These are phyloP conservation scores for Ailurus styani DNA, from an alignment of 2,113 vertebrate genomes.

Conservation along the genomic window DNA sequence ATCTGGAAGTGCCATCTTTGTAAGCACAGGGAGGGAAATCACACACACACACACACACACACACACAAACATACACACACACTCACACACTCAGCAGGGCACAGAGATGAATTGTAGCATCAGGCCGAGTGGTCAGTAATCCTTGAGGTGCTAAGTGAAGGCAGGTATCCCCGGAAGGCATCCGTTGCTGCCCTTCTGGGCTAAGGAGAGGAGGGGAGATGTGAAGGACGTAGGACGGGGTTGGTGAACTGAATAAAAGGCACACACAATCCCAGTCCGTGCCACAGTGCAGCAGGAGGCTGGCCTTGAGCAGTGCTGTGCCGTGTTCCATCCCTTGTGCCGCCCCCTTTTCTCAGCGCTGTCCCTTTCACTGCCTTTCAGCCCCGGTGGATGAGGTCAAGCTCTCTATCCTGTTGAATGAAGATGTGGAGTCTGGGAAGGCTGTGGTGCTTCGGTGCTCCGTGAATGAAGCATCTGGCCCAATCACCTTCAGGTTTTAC, in stretches of 20 bases:
- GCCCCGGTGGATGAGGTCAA: slow-evolving; percentile 43
- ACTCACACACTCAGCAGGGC: not conserved
- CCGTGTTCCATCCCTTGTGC: fast-evolving
- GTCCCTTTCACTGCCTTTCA: slow-evolving; percentile 38
- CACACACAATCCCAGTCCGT: not conserved
- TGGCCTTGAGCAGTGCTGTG: not conserved
- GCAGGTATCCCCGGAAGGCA: not conserved
- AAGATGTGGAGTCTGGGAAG: slow-evolving; percentile 47
- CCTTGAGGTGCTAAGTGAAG: not conserved
- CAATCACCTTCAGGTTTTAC: slow-evolving; percentile 67
- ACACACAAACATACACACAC: not conserved
- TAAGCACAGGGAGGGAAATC: not conserved
- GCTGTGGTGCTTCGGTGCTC: slow-evolving; percentile 33
- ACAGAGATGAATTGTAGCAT: not conserved
- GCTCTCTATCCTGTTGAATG: not conserved
- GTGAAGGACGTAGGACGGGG: not conserved
- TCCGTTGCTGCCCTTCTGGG: not conserved
- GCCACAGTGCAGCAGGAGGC: not conserved
- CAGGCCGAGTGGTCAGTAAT: not conserved
- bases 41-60: not conserved
- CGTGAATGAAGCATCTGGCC: slow-evolving; percentile 20
- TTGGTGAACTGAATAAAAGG: not conserved
- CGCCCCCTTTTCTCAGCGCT: not conserved
- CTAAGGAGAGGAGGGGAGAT: not conserved
- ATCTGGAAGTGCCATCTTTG: not conserved